Evolutionary conservation across 2,797 vertebrate species (phyloP).

Genomic region (Spinus pinus): DNA sequence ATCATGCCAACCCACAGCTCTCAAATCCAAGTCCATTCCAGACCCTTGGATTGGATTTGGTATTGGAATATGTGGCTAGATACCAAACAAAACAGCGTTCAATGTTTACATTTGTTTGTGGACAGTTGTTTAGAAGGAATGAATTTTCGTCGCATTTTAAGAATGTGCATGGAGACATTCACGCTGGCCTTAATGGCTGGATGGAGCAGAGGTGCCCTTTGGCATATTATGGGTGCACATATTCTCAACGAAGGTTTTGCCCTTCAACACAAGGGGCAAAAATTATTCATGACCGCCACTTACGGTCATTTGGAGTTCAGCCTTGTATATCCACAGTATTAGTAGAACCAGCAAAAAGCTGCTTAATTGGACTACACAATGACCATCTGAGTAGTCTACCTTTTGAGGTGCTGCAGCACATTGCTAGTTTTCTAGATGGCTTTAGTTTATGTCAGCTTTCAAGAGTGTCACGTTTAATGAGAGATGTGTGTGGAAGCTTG

Average conservation of each 20-base stretch:
- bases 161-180: constrained; percentile 99
- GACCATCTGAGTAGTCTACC: constrained; percentile 93
- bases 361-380: constrained; percentile 71
- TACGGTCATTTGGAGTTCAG: constrained; percentile 94
- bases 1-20: constrained; percentile 98
- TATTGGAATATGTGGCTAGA: constrained; percentile 97
- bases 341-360: constrained; percentile 73
- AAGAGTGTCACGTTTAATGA: constrained; percentile 91
- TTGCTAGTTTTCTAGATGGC: constrained; percentile 93
- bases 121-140: constrained; percentile 94
- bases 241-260: constrained; percentile 96
- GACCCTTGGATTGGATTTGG: constrained; percentile 94
- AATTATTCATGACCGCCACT: constrained; percentile 93
- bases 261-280: constrained; percentile 93
- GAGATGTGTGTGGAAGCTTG: constrained; percentile 93
- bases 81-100: constrained; percentile 99
- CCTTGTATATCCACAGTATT: constrained; percentile 80
- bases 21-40: constrained; percentile 99
- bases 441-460: constrained; percentile 97
- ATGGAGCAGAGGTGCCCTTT: constrained; percentile 98
- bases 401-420: constrained; percentile 92
- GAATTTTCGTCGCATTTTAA: constrained; percentile 99
- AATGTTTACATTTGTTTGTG: constrained; percentile 99
- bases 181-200: constrained; percentile 98
- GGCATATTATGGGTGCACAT: constrained; percentile 98